These are phyloP conservation scores for Aporophyla nigra DNA, from an alignment of 2,888 invertebrate genomes.

Conservation along the genomic window DNA sequence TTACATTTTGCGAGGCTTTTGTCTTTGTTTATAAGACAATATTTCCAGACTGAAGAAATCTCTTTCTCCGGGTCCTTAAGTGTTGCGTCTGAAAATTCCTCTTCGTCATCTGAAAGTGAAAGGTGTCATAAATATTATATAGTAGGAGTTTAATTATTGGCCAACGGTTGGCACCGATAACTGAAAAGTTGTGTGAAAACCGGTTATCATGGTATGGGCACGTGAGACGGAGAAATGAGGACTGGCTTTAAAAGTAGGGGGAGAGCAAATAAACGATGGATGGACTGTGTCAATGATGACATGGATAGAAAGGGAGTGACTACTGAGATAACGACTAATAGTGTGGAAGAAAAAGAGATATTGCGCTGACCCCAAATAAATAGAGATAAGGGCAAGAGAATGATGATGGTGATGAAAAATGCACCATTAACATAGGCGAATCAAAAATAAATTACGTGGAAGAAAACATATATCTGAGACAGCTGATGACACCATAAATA, in stretches of 20 bases:
- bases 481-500: neutral
- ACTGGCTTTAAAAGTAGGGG: too few species aligned
- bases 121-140: neutral
- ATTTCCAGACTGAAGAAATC: constrained; percentile 10
- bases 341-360: too few species aligned
- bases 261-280: too few species aligned
- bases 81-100: neutral
- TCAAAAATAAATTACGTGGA: neutral
- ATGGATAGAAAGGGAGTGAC: too few species aligned
- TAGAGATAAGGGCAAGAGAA: too few species aligned
- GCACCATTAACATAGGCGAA: neutral
- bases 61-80: neutral
- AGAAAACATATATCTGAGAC: neutral
- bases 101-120: constrained; percentile 14
- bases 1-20: constrained; percentile 32
- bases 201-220: too few species aligned
- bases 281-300: too few species aligned
- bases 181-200: too few species aligned
- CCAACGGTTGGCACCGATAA: neutral
- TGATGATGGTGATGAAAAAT: neutral
- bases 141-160: neutral
- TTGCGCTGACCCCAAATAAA: too few species aligned
- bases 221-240: too few species aligned
- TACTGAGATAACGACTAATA: too few species aligned
- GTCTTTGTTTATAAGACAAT: constrained; percentile 17